A percentile compares a stretch with the other conserved stretches of the same genome.
Evolutionary conservation across 2,888 invertebrate species (phyloP).

Genomic region (Embidobia sp.): DNA sequence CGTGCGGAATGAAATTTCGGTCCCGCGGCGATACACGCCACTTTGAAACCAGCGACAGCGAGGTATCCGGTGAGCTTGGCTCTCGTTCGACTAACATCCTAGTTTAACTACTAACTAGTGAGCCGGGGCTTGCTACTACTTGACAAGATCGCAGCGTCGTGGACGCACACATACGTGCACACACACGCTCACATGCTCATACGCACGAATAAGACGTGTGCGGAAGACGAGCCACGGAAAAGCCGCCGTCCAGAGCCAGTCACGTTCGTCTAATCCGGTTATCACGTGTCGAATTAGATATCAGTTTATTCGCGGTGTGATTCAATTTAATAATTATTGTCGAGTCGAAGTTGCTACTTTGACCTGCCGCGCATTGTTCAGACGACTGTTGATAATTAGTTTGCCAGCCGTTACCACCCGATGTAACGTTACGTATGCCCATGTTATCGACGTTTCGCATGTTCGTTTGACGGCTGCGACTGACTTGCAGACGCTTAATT

Average conservation of each 20-base stretch:
- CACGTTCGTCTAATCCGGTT: constrained; percentile 57
- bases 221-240: constrained; percentile 15
- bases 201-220: constrained; percentile 1
- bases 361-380: constrained; percentile 36
- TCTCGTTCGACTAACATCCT: constrained; percentile 51
- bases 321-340: constrained; percentile 48
- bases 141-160: constrained; percentile 47
- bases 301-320: constrained; percentile 44
- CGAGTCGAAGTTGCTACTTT: constrained; percentile 17
- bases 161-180: not conserved
- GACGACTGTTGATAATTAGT: constrained; percentile 53
- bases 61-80: constrained; percentile 13
- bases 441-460: constrained; percentile 41
- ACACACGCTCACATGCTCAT: not conserved
- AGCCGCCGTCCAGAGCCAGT: constrained; percentile 7
- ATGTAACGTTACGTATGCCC: constrained; percentile 15
- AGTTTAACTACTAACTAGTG: constrained; percentile 57
- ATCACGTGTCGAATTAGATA: constrained; percentile 55
- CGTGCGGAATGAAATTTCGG: constrained; percentile 60
- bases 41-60: constrained; percentile 37
- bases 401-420: constrained; percentile 13
- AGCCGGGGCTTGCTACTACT: constrained; percentile 39
- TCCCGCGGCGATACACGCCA: constrained; percentile 58
- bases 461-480: constrained; percentile 18
- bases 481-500: constrained; percentile 28